Base-by-base conservation (phyloP, 2,113 vertebrate genomes). In the Esox niger region DNA sequence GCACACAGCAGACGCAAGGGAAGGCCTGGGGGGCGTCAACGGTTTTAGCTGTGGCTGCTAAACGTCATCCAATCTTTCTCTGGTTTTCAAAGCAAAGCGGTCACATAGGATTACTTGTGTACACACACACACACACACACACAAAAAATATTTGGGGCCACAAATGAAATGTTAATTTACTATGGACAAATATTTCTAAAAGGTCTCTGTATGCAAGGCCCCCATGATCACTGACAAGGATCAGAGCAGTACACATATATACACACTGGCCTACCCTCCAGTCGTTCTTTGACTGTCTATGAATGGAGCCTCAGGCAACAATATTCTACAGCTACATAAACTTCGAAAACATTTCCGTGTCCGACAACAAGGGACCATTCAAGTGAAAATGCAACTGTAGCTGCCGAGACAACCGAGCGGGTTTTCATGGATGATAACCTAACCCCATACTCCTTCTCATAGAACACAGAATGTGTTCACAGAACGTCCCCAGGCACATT, bases 321-420 rank as follows among this genome's bases (percentile, higher is more conserved):
- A 81, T 84, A 78, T 77, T 79, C 73, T 64, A 73, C 62, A 75
- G 66, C 30, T 76, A 79, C 78, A 79, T 88, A 87, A 86, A 66
- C 81, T 81, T 38, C 73, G 63, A 84, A 86, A 88, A 85, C 79
- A 87, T 88, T 88, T 81, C 83, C 84, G 87, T 88, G 79, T 68
- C 77, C 80, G 61, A 84, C 82, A 88, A 89, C 66, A 78, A 71
- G 76, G 85, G 80, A 46, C 80, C 69, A 88, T 89, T 89, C 73
- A 88, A 61, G 27, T 54, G 77, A 56, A 77, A 81, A 84, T 75
- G 75, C 64, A 74, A 81, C 78, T 74, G 81, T 73, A 78, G 72
- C 83, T 68, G 52, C 29, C 54, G 61, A 78, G 74, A 35, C 79
- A 79, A 86, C 74, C 79, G 83, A 75, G 73, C 38, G 66, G 49